phyloP scores from a whole-genome alignment of 2,113 vertebrate genomes.

The Cichladusa arquata region DNA sequence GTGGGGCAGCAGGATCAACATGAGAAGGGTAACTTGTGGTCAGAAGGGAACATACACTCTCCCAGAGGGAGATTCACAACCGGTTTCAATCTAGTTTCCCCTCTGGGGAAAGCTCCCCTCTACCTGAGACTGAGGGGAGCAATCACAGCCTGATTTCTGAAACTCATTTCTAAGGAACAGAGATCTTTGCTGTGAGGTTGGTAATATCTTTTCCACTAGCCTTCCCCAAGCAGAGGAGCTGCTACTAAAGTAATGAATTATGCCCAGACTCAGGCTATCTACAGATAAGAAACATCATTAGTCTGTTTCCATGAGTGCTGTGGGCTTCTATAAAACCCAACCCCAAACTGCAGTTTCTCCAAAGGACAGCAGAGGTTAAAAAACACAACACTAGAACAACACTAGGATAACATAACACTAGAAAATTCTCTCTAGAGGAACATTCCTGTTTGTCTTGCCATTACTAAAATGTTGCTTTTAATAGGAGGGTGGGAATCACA shows the following conservation, averaged over 20 bases:
- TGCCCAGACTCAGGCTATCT: not conserved
- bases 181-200: not conserved
- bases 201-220: not conserved
- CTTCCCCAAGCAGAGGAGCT: not conserved
- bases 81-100: not conserved
- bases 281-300: not conserved
- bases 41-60: not conserved
- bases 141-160: not conserved
- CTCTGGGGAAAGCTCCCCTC: not conserved
- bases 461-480: not conserved
- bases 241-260: constrained; percentile 4
- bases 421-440: not conserved
- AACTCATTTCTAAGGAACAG: not conserved
- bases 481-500: not conserved
- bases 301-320: not conserved
- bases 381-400: not conserved
- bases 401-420: not conserved
- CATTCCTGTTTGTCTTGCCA: not conserved
- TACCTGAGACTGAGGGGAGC: not conserved
- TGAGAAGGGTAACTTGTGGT: not conserved
- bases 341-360: not conserved
- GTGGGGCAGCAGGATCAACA: not conserved
- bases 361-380: not conserved
- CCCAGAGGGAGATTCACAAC: not conserved
- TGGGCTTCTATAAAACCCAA: not conserved